Percentiles rank a stretch among this genome's conserved stretches.
These are phyloP conservation scores for Girardinus metallicus DNA, from an alignment of 2,797 vertebrate species.

Conservation along the genomic window DNA sequence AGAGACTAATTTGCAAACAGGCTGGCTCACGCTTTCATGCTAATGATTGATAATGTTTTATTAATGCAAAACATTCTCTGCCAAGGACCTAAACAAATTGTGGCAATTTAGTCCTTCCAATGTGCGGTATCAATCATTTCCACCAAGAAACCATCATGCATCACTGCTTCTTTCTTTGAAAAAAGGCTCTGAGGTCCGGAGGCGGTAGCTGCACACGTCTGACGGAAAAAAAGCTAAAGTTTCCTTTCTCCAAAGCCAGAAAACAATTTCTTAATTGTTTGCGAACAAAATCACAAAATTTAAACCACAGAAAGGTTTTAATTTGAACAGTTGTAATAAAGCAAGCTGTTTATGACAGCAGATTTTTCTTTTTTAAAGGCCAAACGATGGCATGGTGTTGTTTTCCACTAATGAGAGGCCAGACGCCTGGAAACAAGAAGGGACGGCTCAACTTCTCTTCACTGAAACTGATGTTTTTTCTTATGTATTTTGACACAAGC, in stretches of 20 bases:
- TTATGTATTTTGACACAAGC: background rate
- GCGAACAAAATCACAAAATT: slow-evolving; percentile 27
- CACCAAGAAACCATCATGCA: slow-evolving; percentile 59
- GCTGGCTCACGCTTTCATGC: slow-evolving; percentile 58
- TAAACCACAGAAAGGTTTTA: slow-evolving; percentile 1
- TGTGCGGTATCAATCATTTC: slow-evolving; percentile 78
- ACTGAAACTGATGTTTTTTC: background rate
- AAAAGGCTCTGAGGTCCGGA: slow-evolving; percentile 50
- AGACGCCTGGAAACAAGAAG: slow-evolving; percentile 14
- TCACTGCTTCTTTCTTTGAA: slow-evolving; percentile 68
- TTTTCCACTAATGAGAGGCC: slow-evolving; percentile 42
- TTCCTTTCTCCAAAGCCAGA: background rate
- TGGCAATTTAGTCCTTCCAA: slow-evolving; percentile 80
- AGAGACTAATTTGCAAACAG: slow-evolving; percentile 71
- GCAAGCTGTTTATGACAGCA: slow-evolving; percentile 16
- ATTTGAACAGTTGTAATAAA: slow-evolving; percentile 19
- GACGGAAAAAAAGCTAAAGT: slow-evolving; percentile 37
- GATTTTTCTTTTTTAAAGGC: background rate
- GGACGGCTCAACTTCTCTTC: background rate
- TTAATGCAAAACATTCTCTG: slow-evolving; percentile 84
- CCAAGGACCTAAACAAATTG: slow-evolving; percentile 83
- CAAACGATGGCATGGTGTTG: background rate
- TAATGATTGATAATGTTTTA: slow-evolving; percentile 87
- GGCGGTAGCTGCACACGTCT: slow-evolving; percentile 58
- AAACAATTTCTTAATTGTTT: slow-evolving; percentile 23